A percentile compares a stretch with the other conserved stretches of the same genome.
These are phyloP conservation scores for Acomys russatus DNA, from an alignment of 2,797 vertebrate genomes.

Conservation along the genomic window DNA sequence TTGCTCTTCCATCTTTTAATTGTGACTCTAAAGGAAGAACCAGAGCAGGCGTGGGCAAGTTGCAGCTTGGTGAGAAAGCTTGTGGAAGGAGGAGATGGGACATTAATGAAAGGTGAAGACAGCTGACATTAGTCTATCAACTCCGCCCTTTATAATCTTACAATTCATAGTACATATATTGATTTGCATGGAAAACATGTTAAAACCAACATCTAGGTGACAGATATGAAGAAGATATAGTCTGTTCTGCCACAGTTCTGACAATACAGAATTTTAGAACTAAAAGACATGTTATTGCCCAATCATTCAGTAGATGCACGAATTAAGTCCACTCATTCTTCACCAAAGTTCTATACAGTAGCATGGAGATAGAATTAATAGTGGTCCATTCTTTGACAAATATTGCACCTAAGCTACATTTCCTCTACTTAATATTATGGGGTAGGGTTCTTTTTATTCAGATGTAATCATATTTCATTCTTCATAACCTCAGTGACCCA, in stretches of 20 bases:
- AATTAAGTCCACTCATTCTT: not conserved
- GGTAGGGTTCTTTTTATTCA: constrained; percentile 25
- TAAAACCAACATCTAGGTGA: not conserved
- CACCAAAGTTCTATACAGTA: not conserved
- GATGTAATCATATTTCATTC: not conserved
- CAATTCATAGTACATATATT: not conserved
- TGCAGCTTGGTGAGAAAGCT: not conserved
- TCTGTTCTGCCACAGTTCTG: not conserved
- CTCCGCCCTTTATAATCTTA: not conserved
- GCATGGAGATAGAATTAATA: not conserved
- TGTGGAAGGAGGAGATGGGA: not conserved
- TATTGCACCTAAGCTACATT: not conserved
- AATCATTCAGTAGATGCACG: not conserved
- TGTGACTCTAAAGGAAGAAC: not conserved
- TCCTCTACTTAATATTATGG: not conserved
- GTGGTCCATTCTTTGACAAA: constrained; percentile 3
- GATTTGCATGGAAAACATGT: not conserved
- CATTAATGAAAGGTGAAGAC: not conserved
- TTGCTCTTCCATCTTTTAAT: not conserved
- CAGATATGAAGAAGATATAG: not conserved
- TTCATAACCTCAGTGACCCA: not conserved
- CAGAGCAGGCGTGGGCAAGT: accelerated
- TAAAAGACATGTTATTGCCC: not conserved
- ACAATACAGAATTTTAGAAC: not conserved
- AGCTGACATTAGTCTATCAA: no score